Percentiles rank a stretch among this genome's conserved stretches.
Evolutionary conservation across 2,888 invertebrate genomes (phyloP).

Genomic region (Galerucella calmariensis): DNA sequence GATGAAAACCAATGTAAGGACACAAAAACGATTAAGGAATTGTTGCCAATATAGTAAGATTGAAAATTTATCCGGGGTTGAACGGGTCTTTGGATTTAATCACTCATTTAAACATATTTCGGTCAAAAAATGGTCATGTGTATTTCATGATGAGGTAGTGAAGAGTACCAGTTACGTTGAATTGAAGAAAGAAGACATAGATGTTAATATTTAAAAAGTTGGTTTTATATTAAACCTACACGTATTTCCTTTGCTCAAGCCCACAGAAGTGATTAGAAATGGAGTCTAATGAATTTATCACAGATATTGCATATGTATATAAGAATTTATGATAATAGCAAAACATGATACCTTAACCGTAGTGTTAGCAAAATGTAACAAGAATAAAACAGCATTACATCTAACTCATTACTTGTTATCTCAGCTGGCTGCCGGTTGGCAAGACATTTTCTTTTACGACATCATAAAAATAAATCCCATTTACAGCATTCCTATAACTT

Average conservation of each 20-base stretch:
- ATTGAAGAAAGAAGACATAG: too few relatives aligned
- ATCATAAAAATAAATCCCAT: constrained; percentile 51
- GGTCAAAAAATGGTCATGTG: too few relatives aligned
- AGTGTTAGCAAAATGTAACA: constrained; percentile 16
- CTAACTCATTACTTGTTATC: constrained; percentile 50
- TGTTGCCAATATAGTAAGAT: too few relatives aligned
- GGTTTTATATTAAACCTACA: too few relatives aligned
- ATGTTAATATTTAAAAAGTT: too few relatives aligned
- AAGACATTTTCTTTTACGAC: constrained; percentile 52
- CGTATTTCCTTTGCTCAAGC: not conserved
- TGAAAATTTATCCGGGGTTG: too few relatives aligned
- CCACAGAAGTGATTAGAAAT: not conserved
- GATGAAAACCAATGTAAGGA: too few relatives aligned
- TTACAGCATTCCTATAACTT: constrained; percentile 42
- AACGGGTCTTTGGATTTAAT: too few relatives aligned
- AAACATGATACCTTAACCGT: not conserved
- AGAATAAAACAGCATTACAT: constrained; percentile 37
- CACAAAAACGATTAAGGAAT: too few relatives aligned
- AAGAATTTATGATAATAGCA: not conserved
- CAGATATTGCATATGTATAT: not conserved
- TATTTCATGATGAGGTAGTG: too few relatives aligned
- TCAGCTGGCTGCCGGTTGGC: constrained; percentile 50
- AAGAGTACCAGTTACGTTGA: too few relatives aligned
- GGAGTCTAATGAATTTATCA: not conserved
- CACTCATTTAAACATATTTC: too few relatives aligned